A percentile compares a stretch with the other conserved stretches of the same genome.
Conservation (phyloP, 2,113 vertebrate genomes). For the Equus przewalskii region DNA sequence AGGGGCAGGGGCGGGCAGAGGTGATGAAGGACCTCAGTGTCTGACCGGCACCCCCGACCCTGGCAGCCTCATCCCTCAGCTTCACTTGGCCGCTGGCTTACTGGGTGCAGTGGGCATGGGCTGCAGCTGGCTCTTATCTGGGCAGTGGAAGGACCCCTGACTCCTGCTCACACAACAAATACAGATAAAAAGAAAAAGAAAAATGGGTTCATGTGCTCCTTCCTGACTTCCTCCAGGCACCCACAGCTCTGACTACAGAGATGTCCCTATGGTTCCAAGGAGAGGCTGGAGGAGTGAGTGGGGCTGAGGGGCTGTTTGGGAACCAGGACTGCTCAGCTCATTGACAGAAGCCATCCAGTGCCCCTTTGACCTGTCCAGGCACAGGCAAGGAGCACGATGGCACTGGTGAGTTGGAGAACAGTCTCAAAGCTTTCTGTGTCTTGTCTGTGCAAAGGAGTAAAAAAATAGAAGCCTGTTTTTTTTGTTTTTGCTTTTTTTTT, state of each 20-base stretch:
- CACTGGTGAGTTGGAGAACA: background rate
- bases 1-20: background rate
- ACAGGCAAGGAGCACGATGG: background rate
- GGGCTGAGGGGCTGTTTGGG: background rate
- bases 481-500: too few species aligned
- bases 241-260: background rate
- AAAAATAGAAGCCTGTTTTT: background rate
- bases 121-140: background rate
- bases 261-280: background rate
- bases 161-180: background rate
- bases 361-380: background rate
- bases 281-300: background rate
- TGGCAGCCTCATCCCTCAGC: too few species aligned
- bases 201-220: background rate
- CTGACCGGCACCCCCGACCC: fast-evolving
- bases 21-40: background rate
- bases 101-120: background rate
- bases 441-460: background rate
- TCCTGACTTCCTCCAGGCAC: background rate
- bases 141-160: background rate
- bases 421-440: too few species aligned
- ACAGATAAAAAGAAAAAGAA: background rate
- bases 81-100: background rate
- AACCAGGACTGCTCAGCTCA: background rate
- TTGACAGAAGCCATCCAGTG: background rate